A percentile compares a stretch with the other conserved stretches of the same genome.
Conservation (phyloP, 2,113 vertebrate species). For the Heliornis fulica region DNA sequence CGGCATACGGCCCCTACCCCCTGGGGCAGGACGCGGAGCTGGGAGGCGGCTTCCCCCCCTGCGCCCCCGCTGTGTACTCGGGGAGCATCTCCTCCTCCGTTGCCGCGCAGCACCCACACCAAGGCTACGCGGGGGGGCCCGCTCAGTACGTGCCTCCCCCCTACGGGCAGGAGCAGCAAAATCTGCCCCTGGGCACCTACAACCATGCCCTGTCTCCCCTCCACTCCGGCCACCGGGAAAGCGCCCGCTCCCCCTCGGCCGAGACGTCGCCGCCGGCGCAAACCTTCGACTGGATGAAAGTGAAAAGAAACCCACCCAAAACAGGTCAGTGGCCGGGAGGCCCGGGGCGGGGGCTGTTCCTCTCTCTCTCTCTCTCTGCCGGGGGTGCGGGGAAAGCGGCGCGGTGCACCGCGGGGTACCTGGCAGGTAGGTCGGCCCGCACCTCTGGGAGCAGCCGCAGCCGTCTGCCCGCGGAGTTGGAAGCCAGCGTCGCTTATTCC, state of each 20-base stretch:
- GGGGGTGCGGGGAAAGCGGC: not conserved
- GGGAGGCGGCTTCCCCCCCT: constrained; percentile 83
- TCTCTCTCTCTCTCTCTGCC: not conserved
- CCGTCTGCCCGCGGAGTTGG: not conserved
- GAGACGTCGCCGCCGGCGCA: constrained; percentile 86
- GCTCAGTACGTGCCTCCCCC: constrained; percentile 83
- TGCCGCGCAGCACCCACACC: constrained; percentile 85
- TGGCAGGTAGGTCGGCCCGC: not conserved
- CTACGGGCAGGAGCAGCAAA: constrained; percentile 89
- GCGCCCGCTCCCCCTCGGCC: constrained; percentile 86
- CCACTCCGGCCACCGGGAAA: constrained; percentile 84
- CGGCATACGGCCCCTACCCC: constrained; percentile 84
- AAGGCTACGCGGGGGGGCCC: constrained; percentile 86
- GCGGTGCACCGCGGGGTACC: not conserved
- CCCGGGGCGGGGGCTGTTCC: not conserved
- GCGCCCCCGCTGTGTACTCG: constrained; percentile 89
- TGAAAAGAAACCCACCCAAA: constrained; percentile 97
- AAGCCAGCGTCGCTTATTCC: not conserved
- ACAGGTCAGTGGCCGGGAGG: constrained; percentile 84
- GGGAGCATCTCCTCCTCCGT: constrained; percentile 81
- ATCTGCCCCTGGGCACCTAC: constrained; percentile 79
- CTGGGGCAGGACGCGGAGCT: constrained; percentile 92
- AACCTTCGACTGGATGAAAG: constrained; percentile 99
- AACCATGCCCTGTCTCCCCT: constrained; percentile 88
- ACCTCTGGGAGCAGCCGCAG: not conserved